Conservation (phyloP, 1,140 invertebrate genomes). For the Gonioctena quinquepunctata region DNA sequence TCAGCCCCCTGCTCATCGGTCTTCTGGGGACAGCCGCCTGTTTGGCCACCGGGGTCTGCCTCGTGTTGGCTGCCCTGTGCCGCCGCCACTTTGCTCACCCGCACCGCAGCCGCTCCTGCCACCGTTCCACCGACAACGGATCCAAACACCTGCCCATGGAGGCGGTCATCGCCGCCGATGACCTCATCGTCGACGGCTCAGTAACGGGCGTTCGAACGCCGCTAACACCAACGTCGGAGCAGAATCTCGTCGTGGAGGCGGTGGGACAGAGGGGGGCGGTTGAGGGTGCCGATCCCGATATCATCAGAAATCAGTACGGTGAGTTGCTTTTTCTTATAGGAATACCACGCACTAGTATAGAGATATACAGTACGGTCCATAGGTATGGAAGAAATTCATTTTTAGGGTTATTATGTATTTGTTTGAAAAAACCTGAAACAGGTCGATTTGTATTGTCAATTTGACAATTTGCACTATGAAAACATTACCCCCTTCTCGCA, state of each 20-base stretch:
- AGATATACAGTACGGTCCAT: too few relatives aligned
- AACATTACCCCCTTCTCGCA: too few relatives aligned
- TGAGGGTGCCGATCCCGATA: conserved; percentile 70
- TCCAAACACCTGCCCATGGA: conserved; percentile 68
- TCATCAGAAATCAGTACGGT: conserved; percentile 85
- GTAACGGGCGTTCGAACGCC: conserved; percentile 46
- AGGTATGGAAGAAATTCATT: too few relatives aligned
- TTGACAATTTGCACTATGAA: too few relatives aligned
- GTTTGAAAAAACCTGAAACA: too few relatives aligned
- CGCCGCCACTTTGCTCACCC: conserved; percentile 49
- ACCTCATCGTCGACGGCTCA: conserved; percentile 50
- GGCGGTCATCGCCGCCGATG: conserved; percentile 50
- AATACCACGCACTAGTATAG: too few relatives aligned
- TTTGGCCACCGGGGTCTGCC: conserved; percentile 71
- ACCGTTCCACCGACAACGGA: conserved; percentile 55
- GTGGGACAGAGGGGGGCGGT: conserved; percentile 46
- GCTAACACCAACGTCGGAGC: conserved; percentile 36
- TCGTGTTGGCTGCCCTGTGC: conserved; percentile 70
- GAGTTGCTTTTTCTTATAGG: conserved; percentile 46
- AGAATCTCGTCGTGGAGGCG: conserved; percentile 40
- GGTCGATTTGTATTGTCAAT: too few relatives aligned
- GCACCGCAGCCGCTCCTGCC: conserved; percentile 48
- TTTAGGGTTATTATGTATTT: too few relatives aligned
- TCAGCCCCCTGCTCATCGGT: conserved; percentile 73
- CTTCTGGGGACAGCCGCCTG: conserved; percentile 72